These are phyloP conservation scores for Hyposoter dolosus DNA, from an alignment of 2,888 invertebrate species.

Conservation along the genomic window DNA sequence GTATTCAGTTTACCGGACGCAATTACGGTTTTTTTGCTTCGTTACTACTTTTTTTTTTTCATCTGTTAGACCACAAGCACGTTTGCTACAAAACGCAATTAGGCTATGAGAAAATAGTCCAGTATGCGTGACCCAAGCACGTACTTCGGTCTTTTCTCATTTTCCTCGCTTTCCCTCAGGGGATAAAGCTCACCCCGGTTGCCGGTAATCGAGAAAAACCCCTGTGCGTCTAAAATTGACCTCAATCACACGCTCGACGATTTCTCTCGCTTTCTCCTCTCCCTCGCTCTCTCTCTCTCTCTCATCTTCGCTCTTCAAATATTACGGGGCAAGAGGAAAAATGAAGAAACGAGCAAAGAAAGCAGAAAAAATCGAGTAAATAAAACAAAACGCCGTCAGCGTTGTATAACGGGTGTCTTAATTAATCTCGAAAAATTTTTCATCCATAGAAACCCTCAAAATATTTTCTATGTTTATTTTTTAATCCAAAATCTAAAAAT, in stretches of 20 bases:
- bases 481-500: neutral
- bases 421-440: neutral
- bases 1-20: slow-evolving; percentile 13
- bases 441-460: neutral
- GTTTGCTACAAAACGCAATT: slow-evolving; percentile 60
- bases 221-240: slow-evolving; percentile 43
- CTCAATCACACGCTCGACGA: slow-evolving; percentile 45
- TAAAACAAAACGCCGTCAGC: neutral
- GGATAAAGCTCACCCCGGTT: slow-evolving; percentile 48
- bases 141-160: slow-evolving; percentile 66
- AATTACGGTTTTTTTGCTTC: slow-evolving; percentile 27
- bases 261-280: slow-evolving; percentile 2
- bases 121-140: slow-evolving; percentile 53
- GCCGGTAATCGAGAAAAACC: slow-evolving; percentile 58
- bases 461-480: neutral
- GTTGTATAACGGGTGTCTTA: neutral
- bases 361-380: slow-evolving; percentile 22
- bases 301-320: slow-evolving; percentile 22
- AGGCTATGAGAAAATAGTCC: slow-evolving; percentile 59
- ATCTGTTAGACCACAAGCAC: slow-evolving; percentile 41
- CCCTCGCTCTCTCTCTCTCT: neutral
- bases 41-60: slow-evolving; percentile 27
- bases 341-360: neutral
- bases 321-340: slow-evolving; percentile 19
- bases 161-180: slow-evolving; percentile 57